A percentile compares a stretch with the other conserved stretches of the same genome.
These are phyloP conservation scores for Crypturellus undulatus DNA, from an alignment of 2,113 vertebrate species.

Conservation along the genomic window DNA sequence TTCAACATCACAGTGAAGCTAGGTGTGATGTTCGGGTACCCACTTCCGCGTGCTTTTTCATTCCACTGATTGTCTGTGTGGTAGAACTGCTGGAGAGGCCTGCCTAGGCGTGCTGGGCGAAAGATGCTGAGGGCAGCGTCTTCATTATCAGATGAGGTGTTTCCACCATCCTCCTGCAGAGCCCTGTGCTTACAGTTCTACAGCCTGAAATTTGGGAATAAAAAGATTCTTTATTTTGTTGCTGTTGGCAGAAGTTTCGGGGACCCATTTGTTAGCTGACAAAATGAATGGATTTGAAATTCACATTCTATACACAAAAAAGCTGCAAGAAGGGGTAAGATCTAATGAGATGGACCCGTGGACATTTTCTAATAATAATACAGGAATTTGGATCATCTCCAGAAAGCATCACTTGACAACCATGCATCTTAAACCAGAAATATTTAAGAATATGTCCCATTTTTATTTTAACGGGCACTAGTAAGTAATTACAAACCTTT, in stretches of 20 bases:
- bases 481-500: not conserved
- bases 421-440: not conserved
- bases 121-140: constrained; percentile 2
- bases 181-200: not conserved
- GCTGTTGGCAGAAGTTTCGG: not conserved
- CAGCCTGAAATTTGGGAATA: not conserved
- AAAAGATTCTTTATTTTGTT: not conserved
- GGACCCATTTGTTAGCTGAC: not conserved
- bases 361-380: not conserved
- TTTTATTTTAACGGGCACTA: not conserved
- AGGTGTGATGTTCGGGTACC: not conserved
- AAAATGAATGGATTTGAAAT: not conserved
- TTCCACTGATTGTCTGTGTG: not conserved
- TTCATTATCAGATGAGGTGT: not conserved
- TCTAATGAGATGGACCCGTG: not conserved
- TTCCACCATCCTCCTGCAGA: not conserved
- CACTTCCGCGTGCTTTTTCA: not conserved
- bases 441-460: not conserved
- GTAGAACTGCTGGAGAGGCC: not conserved
- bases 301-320: not conserved
- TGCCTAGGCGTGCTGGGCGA: not conserved
- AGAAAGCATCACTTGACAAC: not conserved
- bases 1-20: not conserved
- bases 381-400: not conserved
- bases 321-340: not conserved